Base-by-base conservation (phyloP, 2,888 invertebrate genomes). In the Andrena trimmerana region DNA sequence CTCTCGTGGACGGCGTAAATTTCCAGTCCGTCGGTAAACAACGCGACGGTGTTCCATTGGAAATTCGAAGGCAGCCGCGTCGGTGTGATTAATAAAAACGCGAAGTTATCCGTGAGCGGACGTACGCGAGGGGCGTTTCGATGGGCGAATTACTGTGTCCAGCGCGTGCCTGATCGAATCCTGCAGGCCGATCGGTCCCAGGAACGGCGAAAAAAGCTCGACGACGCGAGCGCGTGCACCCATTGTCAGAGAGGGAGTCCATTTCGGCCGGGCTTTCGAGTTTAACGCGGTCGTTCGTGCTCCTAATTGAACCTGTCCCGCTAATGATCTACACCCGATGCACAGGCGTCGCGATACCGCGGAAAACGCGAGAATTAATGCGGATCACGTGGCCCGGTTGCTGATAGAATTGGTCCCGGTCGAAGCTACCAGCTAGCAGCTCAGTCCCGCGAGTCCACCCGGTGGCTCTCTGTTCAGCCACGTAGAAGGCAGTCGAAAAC, bases 71-170 rank as follows among this genome's bases (percentile, higher is more conserved):
- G 8, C 0, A 4, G 42, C 42, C 42, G n/a, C 20, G 31, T 2
- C 24, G 54, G 50, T 65, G 59, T 48, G 36, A 71, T 71, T 71
- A 66, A 71, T 66, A 59, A 59, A 77, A 66, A 52, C 62, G 31
- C 16, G 36, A 27, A 63, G 13, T 52, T 29, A 20, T 20, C 20
- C 52, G 10, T 54, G 27, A 0, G 36, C 36, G 54, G 13, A 3
- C 24, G 57, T 20, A 57, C 57, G 69, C 20, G 69, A 59, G 27
- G 31, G 57, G 48, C 27, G 57, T 36, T 59, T 59, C 69, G 42
- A 59, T 57, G 24, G 57, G 10, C 24, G 42, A 66, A 73, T 73
- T 57, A 66, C 54, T 66, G 65, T 66, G 33, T 36, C 60, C 29
- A n/a, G 36, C 7, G 4, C 27, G 42, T 20, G 7, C n/a, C 65